These are phyloP conservation scores for Eidolon helvum DNA, from an alignment of 2,113 vertebrate species.

Conservation along the genomic window DNA sequence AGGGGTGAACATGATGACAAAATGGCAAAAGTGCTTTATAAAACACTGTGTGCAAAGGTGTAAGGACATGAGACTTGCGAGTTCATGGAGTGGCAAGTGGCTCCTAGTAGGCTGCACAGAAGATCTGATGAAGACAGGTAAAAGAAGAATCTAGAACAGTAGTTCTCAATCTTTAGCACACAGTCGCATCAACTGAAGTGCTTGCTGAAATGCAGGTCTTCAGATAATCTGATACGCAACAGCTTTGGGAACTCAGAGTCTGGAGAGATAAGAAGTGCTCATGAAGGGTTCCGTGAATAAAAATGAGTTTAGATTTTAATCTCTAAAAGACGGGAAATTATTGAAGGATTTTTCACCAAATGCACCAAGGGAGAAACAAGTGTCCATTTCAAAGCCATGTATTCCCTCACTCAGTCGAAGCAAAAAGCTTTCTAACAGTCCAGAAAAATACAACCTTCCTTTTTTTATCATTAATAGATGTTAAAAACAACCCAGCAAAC, in stretches of 20 bases:
- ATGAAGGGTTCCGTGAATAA: not conserved
- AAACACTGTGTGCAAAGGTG: not conserved
- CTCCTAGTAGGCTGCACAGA: not conserved
- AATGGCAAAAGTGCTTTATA: not conserved
- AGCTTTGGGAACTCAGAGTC: not conserved
- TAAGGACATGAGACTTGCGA: not conserved
- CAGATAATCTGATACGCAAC: not conserved
- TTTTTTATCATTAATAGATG: not conserved
- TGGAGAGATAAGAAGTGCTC: not conserved
- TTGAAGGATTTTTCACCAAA: not conserved
- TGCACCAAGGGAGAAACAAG: not conserved
- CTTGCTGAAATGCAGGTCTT: not conserved
- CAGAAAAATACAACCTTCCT: slow-evolving; percentile 3
- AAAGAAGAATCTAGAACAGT: not conserved
- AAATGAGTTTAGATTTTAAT: not conserved
- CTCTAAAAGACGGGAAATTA: not conserved
- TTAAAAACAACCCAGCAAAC: not conserved
- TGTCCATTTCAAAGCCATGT: not conserved
- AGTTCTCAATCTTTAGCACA: not conserved
- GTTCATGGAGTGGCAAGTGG: not conserved
- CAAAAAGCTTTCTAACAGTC: not conserved
- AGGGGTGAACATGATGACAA: not conserved
- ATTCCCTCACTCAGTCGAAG: not conserved
- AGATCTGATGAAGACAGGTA: not conserved
- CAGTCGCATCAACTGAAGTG: not conserved